Base-by-base conservation (phyloP, 2,797 vertebrate genomes). In the Periparus ater region DNA sequence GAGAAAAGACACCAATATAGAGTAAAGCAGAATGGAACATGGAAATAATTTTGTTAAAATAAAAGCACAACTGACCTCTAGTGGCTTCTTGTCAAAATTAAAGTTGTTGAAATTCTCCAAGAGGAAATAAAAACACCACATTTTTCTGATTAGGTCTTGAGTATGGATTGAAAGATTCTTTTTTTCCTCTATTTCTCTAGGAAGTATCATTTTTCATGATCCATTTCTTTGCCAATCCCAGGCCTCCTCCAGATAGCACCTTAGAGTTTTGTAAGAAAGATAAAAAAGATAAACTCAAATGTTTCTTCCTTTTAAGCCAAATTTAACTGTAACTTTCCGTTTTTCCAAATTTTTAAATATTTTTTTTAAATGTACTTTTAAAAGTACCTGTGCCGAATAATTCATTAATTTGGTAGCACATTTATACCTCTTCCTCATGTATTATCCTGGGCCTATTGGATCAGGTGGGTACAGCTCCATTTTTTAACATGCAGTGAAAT, bases 21-120 rank as follows among this genome's bases (percentile, higher is more conserved):
- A 15, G 38, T 21, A 36, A 65, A 84, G 21, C 29, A 11, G 26
- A 75, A 65, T 4, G 3, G 11, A 50, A 48, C 14, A 14, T 11
- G 7, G 48, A 45, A 66, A 62, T 25, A 26, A 36, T 74, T 53
- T 36, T 27, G 17, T 21, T 5, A 70, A 36, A 44, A 78, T 80
- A 95, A 96, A 95, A 34, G 21, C 95, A 61, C 81, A 67, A 38
- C 92, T 96, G 96, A 96, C 97, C 97, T 96, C 97, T 97, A 95
- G 97, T 89, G 98, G 97, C 19, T 75, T 53, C 7, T 54, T n/a
- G 11, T 73, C 48, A 65, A 93, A 97, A 96, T 75, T 86, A 58
- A 51, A 92, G 38, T 60, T 83, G n/a, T 22, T 73, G 19, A 62
- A 84, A 61, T 36, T 29, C 5, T 81, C 10, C 2, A 5, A 13